Percentiles rank a stretch among this genome's conserved stretches.
These are phyloP conservation scores for Ctenopoma multispine DNA, from an alignment of 2,797 vertebrate genomes.

Conservation along the genomic window DNA sequence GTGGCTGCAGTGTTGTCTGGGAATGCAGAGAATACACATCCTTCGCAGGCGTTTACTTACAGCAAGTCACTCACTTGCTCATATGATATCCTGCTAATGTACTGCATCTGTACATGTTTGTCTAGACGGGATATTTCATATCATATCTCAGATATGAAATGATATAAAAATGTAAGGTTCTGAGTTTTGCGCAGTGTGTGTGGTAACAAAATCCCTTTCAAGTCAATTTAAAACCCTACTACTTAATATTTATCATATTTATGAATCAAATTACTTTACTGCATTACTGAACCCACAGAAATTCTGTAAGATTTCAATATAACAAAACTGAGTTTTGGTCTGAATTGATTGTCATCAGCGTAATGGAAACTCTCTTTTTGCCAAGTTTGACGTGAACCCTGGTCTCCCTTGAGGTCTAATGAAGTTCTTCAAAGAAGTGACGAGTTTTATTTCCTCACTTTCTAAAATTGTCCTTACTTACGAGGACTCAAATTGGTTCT, in stretches of 20 bases:
- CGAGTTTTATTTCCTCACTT: slow-evolving; percentile 12
- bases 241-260: background rate
- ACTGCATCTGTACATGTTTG: slow-evolving; percentile 18
- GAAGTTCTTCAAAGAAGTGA: background rate
- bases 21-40: slow-evolving; percentile 38
- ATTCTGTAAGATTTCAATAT: too few species aligned
- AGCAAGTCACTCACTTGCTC: slow-evolving; percentile 40
- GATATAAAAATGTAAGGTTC: too few species aligned
- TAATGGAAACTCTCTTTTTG: too few species aligned
- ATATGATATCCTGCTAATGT: slow-evolving; percentile 31
- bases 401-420: background rate
- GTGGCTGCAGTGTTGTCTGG: slow-evolving; percentile 61
- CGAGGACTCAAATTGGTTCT: slow-evolving; percentile 13
- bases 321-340: background rate
- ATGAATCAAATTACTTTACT: background rate
- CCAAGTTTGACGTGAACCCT: background rate
- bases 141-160: too few species aligned
- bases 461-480: background rate
- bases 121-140: background rate
- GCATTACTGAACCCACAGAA: too few species aligned
- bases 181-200: background rate
- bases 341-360: background rate
- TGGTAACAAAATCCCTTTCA: background rate
- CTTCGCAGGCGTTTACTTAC: slow-evolving; percentile 37
- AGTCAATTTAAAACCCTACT: background rate